Percentiles rank a stretch among this genome's conserved stretches.
These are phyloP conservation scores for Perithous albicinctus DNA, from an alignment of 2,888 invertebrate species.

Conservation along the genomic window DNA sequence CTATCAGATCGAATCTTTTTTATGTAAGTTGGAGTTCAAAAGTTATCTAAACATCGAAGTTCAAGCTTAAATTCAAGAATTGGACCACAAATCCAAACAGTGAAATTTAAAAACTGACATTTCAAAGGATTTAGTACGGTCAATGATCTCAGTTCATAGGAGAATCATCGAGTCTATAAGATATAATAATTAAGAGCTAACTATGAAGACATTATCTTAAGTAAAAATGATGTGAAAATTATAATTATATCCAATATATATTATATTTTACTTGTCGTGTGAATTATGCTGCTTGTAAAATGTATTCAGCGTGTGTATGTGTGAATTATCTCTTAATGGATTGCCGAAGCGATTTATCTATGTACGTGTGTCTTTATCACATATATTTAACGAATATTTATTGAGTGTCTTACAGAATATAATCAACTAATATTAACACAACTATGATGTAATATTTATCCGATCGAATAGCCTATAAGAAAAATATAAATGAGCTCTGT, in stretches of 20 bases:
- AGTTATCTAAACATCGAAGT: too few species aligned
- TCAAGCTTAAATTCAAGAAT: too few species aligned
- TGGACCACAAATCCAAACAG: too few species aligned
- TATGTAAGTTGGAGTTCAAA: too few species aligned
- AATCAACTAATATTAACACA: not conserved
- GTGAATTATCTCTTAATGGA: constrained; percentile 14
- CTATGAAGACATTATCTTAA: not conserved
- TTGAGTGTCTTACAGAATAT: not conserved
- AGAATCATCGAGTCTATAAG: constrained; percentile 55
- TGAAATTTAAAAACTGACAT: constrained; percentile 2
- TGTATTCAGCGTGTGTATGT: constrained; percentile 29
- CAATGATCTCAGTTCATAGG: constrained; percentile 70
- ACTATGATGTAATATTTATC: constrained; percentile 3
- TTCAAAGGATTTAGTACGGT: constrained; percentile 60
- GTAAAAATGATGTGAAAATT: not conserved
- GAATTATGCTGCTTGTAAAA: not conserved
- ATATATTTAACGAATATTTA: constrained; percentile 1
- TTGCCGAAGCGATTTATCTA: not conserved
- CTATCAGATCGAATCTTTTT: too few species aligned
- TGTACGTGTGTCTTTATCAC: not conserved
- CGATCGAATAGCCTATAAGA: not conserved
- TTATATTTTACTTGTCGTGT: not conserved
- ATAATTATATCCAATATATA: not conserved
- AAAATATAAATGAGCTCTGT: not conserved
- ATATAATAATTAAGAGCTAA: constrained; percentile 23